Conservation (phyloP, 2,888 invertebrate species). For the Margaritifera margaritifera region DNA sequence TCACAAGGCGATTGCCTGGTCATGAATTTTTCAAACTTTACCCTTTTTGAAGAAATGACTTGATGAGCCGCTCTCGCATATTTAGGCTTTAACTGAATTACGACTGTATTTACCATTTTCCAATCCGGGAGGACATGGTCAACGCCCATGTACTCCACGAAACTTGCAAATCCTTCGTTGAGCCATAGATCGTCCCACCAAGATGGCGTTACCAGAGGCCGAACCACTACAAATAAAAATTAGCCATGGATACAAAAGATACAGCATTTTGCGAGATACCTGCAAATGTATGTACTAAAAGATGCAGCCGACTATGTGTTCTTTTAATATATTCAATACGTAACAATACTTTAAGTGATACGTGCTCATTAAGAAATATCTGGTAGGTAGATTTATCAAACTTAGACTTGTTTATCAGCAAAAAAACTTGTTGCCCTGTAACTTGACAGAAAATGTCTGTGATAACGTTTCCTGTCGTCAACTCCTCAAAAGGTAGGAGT, state of each 20-base stretch:
- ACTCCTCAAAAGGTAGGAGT: too few species aligned
- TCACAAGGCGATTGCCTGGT: too few species aligned
- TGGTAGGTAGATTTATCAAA: too few species aligned
- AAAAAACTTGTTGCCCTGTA: too few species aligned
- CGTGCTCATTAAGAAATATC: too few species aligned
- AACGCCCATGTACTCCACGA: conserved; percentile 82
- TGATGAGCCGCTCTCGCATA: too few species aligned
- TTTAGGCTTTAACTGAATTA: neutral
- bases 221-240: conserved; percentile 68
- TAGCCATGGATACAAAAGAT: neutral
- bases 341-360: too few species aligned
- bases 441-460: too few species aligned
- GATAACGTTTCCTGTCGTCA: too few species aligned
- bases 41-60: too few species aligned
- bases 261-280: neutral
- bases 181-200: conserved; percentile 95
- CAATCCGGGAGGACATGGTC: conserved; percentile 83
- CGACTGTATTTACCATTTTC: conserved; percentile 77
- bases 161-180: conserved; percentile 90
- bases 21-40: too few species aligned
- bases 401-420: too few species aligned
- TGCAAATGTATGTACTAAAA: neutral
- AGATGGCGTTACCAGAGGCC: conserved; percentile 84
- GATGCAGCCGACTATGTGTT: neutral
- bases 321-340: neutral